These are phyloP conservation scores for Actinemys pallida DNA, from an alignment of 2,113 vertebrate genomes.

Conservation along the genomic window DNA sequence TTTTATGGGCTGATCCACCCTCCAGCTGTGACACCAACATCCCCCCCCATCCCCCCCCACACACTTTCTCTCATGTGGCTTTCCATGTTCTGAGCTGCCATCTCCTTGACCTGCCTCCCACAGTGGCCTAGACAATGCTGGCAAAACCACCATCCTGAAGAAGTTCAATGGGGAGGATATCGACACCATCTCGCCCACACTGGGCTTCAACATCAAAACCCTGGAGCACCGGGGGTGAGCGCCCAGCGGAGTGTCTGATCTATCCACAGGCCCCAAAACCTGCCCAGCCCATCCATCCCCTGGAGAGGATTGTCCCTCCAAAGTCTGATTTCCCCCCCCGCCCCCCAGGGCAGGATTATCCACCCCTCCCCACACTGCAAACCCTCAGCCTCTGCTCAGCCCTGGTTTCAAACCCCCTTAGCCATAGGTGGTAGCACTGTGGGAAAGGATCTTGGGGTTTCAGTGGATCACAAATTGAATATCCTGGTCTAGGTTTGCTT, in stretches of 20 bases:
- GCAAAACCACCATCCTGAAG: slow-evolving; percentile 93
- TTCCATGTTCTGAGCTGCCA: neutral
- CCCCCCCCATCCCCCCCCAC: no score
- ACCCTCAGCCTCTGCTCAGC: neutral
- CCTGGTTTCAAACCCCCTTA: neutral
- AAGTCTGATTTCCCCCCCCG: neutral
- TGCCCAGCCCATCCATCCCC: neutral
- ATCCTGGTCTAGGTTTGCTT: neutral
- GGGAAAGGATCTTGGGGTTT: neutral
- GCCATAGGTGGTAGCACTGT: neutral
- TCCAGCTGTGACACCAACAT: neutral
- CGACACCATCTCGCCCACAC: slow-evolving; percentile 91
- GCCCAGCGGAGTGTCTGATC: neutral
- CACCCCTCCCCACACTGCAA: neutral
- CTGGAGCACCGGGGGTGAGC: slow-evolving; percentile 90
- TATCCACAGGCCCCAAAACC: neutral
- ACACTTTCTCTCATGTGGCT: no score
- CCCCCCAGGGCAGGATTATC: neutral
- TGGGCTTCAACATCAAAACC: slow-evolving; percentile 95
- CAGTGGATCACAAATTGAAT: neutral
- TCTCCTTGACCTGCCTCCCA: slow-evolving; percentile 70
- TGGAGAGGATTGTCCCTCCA: neutral
- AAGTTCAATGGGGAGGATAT: slow-evolving; percentile 94
- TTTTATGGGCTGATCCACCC: neutral
- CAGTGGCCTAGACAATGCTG: slow-evolving; percentile 92